A percentile compares a stretch with the other conserved stretches of the same genome.
These are phyloP conservation scores for Candoia aspera DNA, from an alignment of 2,113 vertebrate species.

Conservation along the genomic window DNA sequence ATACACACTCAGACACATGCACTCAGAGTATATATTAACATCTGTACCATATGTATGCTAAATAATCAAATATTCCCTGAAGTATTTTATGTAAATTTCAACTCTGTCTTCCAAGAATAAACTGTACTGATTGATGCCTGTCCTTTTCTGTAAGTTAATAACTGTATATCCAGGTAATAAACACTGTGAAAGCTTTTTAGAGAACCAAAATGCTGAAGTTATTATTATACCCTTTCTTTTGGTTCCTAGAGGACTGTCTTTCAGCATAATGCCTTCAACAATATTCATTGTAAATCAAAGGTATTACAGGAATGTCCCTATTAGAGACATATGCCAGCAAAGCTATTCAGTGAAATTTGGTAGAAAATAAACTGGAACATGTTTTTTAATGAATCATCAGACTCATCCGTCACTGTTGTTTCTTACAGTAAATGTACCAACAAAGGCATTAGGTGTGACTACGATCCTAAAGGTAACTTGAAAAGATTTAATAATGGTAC, in stretches of 20 bases:
- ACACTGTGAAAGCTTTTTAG: not conserved
- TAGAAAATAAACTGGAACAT: constrained; percentile 17
- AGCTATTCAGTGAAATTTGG: not conserved
- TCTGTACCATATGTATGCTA: not conserved
- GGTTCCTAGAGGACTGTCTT: not conserved
- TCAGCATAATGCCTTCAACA: not conserved
- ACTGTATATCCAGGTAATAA: not conserved
- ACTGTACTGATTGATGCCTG: not conserved
- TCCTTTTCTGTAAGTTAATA: not conserved
- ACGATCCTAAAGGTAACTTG: constrained; percentile 63
- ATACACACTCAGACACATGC: too few species aligned
- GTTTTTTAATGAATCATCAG: not conserved
- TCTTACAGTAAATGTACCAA: constrained; percentile 69
- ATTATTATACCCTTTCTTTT: not conserved
- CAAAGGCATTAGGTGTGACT: constrained; percentile 61
- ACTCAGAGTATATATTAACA: not conserved
- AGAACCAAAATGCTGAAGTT: not conserved
- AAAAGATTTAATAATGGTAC: constrained; percentile 22
- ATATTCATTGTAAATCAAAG: not conserved
- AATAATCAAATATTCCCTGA: not conserved
- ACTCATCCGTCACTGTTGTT: constrained; percentile 18
- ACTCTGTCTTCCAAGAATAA: not conserved
- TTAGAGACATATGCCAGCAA: not conserved
- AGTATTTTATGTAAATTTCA: not conserved
- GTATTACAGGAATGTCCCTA: not conserved